phyloP scores from a whole-genome alignment of 2,888 invertebrate species.

The Lasioglossum morio region DNA sequence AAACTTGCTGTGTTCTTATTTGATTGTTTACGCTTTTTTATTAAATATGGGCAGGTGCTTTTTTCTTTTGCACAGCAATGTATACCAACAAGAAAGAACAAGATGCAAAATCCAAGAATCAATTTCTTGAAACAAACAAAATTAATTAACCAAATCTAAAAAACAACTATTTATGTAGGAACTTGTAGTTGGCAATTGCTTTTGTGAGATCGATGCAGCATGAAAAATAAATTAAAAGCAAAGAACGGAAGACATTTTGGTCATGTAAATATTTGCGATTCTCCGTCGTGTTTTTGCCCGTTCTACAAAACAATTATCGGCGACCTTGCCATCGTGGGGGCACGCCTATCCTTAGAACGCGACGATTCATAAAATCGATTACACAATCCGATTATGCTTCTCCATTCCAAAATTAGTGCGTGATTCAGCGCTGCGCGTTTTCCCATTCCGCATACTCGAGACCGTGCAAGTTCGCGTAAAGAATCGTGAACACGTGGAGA shows the following conservation, averaged over 20 bases:
- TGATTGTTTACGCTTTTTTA: no score
- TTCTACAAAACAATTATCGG: constrained; percentile 12
- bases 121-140: no score
- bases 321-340: neutral
- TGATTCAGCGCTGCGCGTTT: constrained; percentile 41
- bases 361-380: constrained; percentile 52
- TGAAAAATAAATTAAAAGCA: no score
- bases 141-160: no score
- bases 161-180: no score
- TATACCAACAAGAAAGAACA: no score
- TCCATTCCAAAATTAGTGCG: constrained; percentile 40
- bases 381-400: constrained; percentile 48
- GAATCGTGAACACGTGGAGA: neutral
- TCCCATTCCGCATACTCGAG: constrained; percentile 23
- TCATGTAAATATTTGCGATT: neutral
- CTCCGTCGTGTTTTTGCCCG: neutral
- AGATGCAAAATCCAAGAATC: no score
- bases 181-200: no score
- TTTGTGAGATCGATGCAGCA: no score
- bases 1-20: no score
- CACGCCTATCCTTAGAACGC: neutral
- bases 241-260: neutral
- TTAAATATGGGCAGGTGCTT: no score
- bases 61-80: no score
- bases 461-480: neutral